Evolutionary conservation across 2,888 invertebrate genomes (phyloP), one percentile per base, ranked within the genome.

Genomic region (Drosophila ezoana): DNA sequence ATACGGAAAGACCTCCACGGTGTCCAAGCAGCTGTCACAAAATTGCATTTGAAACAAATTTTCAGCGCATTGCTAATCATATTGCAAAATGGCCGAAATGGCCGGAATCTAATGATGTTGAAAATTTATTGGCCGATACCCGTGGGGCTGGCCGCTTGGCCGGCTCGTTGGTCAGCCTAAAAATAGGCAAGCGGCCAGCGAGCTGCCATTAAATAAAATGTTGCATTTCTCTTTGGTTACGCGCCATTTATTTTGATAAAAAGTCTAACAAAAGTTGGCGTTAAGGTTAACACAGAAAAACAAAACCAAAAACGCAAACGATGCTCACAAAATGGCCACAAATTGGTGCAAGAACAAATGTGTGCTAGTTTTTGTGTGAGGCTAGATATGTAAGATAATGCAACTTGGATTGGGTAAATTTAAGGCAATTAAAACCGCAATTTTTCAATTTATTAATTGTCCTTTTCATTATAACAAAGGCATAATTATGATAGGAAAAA

Each of bases 1-100:
- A 90, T 91, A 91, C 74, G 92, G 92, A 90, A 92, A 92, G 75
- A 92, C 88, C 83, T 92, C 92, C 64, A 92, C 86, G 77, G 90
- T 90, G 84, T 92, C 92, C 77, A 85, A 89, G 78, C 92, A 92
- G 77, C 92, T 92, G 90, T 83, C 85, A 76, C 72, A 47, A 62
- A 71, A 72, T 58, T 67, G 68, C 67, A 72, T 56, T 69, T 48
- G 13, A 77, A 18, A 16, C 18, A 66, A 63, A 8, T 2, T 38
- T 62, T 48, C 51, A 35, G 20, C 18, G 33, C 45, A 44, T 28
- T 37, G 59, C 37, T 59, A 75, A 75, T 69, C 61, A 71, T 69
- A 71, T 68, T 66, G 68, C 75, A 43, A 49, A 60, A 57, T 59
- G 40, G 44, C 40, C 40, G 61, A 67, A 56, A 58, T 65, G 61